Base-by-base conservation (phyloP, 1,140 invertebrate genomes). In the Macrocentrus cingulum region DNA sequence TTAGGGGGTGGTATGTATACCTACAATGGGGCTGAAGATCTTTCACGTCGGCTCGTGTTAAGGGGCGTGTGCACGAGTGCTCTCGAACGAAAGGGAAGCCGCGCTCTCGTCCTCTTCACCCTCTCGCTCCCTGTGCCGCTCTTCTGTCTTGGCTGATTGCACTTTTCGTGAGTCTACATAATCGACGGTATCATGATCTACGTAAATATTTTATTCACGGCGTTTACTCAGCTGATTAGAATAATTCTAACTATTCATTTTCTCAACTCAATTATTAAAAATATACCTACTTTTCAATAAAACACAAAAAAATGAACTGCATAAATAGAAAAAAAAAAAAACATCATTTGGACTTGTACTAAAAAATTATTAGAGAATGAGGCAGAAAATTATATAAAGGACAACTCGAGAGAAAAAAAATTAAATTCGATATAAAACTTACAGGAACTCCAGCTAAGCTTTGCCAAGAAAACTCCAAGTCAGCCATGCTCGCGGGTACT, bases 391-490 rank as follows among this genome's bases (percentile, higher is more conserved):
- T n/a, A n/a, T n/a, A n/a, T n/a, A n/a, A n/a, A n/a, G n/a, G n/a
- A n/a, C n/a, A n/a, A n/a, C n/a, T n/a, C n/a, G n/a, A n/a, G n/a
- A n/a, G n/a, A n/a, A n/a, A n/a, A n/a, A n/a, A n/a, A n/a, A n/a
- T n/a, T n/a, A n/a, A n/a, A n/a, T n/a, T n/a, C n/a, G n/a, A n/a
- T n/a, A n/a, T n/a, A n/a, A n/a, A n/a, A 82, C 87, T 86, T 80
- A 93, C 90, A 77, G 89, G 87, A 77, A 86, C 81, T 71, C 84
- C 81, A 64, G 83, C 81, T n/a, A 91, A 80, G 62, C 87, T 87
- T 66, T 92, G 88, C 91, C 91, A 94, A 59, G 89, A 91, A 78
- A 95, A 95, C 75, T 91, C 88, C 53, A 95, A 82, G 66, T 92
- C 87, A 7, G 88, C 85, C 29, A 94, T 87, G 66, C 91, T 85